Base-by-base conservation (phyloP, 1,140 invertebrate genomes). In the Trichomalopsis sarcophagae region DNA sequence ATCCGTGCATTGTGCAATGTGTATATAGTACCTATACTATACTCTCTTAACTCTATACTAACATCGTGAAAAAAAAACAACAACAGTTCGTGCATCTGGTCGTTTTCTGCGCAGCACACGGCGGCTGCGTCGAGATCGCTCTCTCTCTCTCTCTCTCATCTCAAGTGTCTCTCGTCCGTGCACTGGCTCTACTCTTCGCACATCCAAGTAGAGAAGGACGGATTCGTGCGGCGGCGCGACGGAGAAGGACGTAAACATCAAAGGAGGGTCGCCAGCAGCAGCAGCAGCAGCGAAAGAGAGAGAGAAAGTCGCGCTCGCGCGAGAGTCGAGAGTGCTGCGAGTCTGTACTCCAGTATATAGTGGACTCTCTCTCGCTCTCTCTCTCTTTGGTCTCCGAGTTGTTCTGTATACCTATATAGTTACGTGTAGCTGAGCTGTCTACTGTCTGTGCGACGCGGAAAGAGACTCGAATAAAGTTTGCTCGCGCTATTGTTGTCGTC, bases 31-130 rank as follows among this genome's bases (percentile, higher is more conserved):
- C 21, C 36, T 40, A 40, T 40, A 21, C 30, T 44, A 75, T 27
- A 27, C 27, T 27, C 27, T 27, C 27, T 27, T 27, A 27, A 27
- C 27, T 27, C 27, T 27, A 36, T 75, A 23, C 21, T 13, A 9
- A 23, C 33, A 5, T n/a, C 47, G 69, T 36, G n/a, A 21, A 77
- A 83, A 83, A 76, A 47, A 78, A 78, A 66, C 76, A 78, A 78
- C 82, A 83, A 83, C 74, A 83, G 82, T 83, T 14, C n/a, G 62
- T 83, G 82, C 36, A 69, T 69, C 62, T 50, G 82, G 11, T 3
- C 82, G 82, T 77, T 77, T 82, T 75, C 82, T 83, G 75, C 82
- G 82, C 82, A 83, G 82, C 55, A 62, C 55, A n/a, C 55, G 55
- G 55, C 55, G 55, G 21, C 17, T 21, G 55, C 73, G 81, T 73